phyloP scores from a whole-genome alignment of 2,113 vertebrate genomes.

The Hydropotes inermis region DNA sequence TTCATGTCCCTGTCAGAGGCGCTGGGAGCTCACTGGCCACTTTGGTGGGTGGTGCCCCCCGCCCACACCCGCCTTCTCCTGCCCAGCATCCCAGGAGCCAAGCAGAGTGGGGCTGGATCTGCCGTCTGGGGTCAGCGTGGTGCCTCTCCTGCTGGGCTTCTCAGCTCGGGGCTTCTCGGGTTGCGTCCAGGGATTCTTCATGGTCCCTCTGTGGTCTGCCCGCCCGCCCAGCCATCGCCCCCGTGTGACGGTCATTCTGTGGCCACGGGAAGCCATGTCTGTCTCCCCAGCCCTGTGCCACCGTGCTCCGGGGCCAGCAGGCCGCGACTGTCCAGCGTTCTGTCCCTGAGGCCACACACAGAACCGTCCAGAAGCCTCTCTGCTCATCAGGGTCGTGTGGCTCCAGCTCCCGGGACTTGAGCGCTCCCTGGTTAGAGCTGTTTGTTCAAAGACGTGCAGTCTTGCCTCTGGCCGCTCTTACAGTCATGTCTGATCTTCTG shows the following conservation, averaged over 20 bases:
- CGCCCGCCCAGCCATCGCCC: fast-evolving
- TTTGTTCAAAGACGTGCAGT: fast-evolving
- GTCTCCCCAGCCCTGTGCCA: no score
- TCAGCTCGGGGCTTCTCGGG: neutral
- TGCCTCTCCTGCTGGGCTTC: fast-evolving
- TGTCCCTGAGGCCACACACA: neutral
- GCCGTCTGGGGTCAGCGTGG: neutral
- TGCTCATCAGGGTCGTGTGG: fast-evolving
- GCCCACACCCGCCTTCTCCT: neutral
- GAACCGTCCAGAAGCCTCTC: neutral
- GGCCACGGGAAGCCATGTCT: neutral
- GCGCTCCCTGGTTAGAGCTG: fast-evolving
- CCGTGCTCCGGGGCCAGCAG: fast-evolving
- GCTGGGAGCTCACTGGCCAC: neutral
- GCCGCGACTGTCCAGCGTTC: fast-evolving
- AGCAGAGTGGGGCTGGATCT: neutral
- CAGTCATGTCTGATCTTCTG: neutral
- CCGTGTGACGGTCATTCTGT: fast-evolving
- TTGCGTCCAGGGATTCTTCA: fast-evolving
- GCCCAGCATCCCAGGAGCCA: neutral
- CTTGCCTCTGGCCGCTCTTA: no score
- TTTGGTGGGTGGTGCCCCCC: neutral
- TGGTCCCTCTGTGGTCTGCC: neutral
- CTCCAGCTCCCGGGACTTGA: fast-evolving
- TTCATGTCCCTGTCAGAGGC: neutral